phyloP scores from a whole-genome alignment of 2,113 vertebrate genomes.

The Riparia riparia region DNA sequence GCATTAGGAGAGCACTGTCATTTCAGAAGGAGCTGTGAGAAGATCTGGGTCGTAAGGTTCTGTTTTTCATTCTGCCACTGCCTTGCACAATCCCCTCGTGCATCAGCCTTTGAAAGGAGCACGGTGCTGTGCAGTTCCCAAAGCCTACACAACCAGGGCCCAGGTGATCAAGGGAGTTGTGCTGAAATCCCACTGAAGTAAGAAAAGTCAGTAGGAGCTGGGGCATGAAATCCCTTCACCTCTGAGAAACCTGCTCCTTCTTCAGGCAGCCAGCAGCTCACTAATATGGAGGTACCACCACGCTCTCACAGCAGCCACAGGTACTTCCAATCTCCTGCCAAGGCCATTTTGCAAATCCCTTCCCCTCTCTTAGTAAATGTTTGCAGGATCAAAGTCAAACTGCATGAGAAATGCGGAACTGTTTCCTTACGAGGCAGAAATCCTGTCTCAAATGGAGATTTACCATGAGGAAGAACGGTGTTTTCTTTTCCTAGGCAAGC shows the following conservation, averaged over 20 bases:
- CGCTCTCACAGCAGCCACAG: fast-evolving
- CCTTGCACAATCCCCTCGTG: not conserved
- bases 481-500: not conserved
- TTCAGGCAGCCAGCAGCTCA: not conserved
- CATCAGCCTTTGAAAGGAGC: not conserved
- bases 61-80: not conserved
- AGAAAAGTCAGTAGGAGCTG: not conserved
- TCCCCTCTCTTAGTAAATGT: not conserved
- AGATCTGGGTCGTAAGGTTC: not conserved
- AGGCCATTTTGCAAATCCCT: not conserved
- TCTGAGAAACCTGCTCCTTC: not conserved
- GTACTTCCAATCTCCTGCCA: not conserved
- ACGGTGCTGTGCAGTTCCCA: fast-evolving
- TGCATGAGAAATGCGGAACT: not conserved
- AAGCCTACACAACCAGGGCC: not conserved
- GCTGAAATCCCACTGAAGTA: not conserved
- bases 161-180: not conserved
- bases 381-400: slow-evolving; percentile 25
- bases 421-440: not conserved
- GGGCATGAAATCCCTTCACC: not conserved
- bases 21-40: not conserved
- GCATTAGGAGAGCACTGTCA: not conserved
- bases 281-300: fast-evolving
- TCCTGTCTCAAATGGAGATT: not conserved
- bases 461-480: not conserved